Percentiles rank a stretch among this genome's conserved stretches.
phyloP scores from a whole-genome alignment of 2,888 invertebrate genomes.

The Caenorhabditis sp. region DNA sequence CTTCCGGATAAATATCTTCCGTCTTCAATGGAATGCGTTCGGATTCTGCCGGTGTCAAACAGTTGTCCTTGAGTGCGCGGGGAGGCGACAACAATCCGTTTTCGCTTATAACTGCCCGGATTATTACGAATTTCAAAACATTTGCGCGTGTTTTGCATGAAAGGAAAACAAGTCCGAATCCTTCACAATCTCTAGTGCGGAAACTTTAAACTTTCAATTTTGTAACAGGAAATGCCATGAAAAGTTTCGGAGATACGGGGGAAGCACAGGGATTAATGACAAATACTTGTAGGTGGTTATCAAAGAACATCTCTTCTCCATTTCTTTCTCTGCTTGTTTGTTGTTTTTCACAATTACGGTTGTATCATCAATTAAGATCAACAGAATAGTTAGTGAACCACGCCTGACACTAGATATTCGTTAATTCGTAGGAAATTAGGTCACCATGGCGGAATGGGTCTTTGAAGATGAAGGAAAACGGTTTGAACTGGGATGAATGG shows the following conservation, averaged over 20 bases:
- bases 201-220: too few relatives aligned
- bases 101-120: constrained; percentile 44
- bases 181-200: constrained; percentile 24
- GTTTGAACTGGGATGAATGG: constrained; percentile 4
- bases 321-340: constrained; percentile 18
- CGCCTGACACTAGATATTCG: constrained; percentile 41
- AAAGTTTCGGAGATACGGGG: constrained; percentile 1
- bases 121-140: constrained; percentile 44
- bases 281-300: background rate
- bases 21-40: constrained; percentile 37
- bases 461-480: constrained; percentile 23
- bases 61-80: constrained; percentile 45
- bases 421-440: constrained; percentile 36
- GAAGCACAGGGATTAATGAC: background rate
- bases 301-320: constrained; percentile 42
- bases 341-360: background rate
- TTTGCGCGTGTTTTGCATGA: constrained; percentile 29
- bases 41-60: constrained; percentile 8
- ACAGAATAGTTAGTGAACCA: constrained; percentile 22
- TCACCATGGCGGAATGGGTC: constrained; percentile 28
- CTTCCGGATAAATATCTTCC: constrained; percentile 39
- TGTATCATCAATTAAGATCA: constrained; percentile 42
- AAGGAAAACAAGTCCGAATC: constrained; percentile 9
- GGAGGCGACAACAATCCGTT: constrained; percentile 31
- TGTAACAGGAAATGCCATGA: background rate